A percentile compares a stretch with the other conserved stretches of the same genome.
Conservation (phyloP, 2,113 vertebrate genomes). For the Oenanthe oenanthe region DNA sequence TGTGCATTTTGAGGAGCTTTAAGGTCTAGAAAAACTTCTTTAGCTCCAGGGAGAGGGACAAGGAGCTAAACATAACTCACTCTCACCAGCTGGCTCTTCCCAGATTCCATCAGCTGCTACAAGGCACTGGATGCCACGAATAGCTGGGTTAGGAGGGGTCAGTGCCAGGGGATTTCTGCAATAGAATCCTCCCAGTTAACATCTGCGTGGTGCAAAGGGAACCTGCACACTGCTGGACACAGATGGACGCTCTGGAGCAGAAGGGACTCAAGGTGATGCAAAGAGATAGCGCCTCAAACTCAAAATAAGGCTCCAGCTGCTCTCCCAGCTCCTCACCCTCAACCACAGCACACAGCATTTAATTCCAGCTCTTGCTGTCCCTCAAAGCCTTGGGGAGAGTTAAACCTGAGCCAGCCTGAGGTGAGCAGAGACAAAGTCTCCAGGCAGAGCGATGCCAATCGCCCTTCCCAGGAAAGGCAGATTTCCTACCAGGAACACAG, state of each 20-base stretch:
- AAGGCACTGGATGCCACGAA: neutral
- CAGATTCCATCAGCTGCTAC: neutral
- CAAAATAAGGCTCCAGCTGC: neutral
- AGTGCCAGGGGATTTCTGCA: neutral
- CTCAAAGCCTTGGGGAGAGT: rapidly evolving
- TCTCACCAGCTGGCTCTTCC: neutral
- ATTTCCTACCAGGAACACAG: neutral
- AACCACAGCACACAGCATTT: neutral
- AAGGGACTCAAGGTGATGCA: neutral
- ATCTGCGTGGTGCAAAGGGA: neutral
- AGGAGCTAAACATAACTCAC: neutral
- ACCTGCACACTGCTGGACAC: rapidly evolving
- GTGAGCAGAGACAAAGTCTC: neutral
- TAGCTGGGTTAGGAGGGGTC: neutral
- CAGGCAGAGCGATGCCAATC: neutral
- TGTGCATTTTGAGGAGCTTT: neutral
- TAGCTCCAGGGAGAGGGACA: neutral
- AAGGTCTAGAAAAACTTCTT: neutral
- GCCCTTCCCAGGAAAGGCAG: constrained; percentile 58
- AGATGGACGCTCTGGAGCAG: neutral
- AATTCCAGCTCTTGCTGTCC: neutral
- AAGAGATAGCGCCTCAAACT: no score
- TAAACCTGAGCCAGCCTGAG: neutral
- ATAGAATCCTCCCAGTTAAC: neutral
- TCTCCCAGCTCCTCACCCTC: neutral